Conservation (phyloP, 2,797 vertebrate species). For the Toxotes lorentzi region DNA sequence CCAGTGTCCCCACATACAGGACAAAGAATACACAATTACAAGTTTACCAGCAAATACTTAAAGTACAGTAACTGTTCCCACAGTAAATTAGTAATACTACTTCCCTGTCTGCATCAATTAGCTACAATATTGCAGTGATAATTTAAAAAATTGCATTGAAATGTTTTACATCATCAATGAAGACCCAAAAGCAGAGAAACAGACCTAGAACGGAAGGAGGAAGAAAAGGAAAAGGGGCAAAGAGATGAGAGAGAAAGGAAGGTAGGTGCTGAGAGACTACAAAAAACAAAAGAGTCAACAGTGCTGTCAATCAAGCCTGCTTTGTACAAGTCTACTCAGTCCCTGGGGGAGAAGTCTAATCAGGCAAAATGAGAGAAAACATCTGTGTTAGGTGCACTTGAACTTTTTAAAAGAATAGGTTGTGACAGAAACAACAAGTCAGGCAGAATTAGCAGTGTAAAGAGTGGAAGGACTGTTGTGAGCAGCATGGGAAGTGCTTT, state of each 20-base stretch:
- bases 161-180: background rate
- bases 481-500: background rate
- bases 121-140: background rate
- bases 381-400: slow-evolving; percentile 27
- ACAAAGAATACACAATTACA: background rate
- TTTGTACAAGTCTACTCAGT: slow-evolving; percentile 22
- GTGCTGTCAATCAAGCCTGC: slow-evolving; percentile 31
- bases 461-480: background rate
- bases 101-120: background rate
- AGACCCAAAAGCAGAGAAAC: background rate
- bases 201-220: background rate
- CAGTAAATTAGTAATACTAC: background rate
- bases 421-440: slow-evolving; percentile 14
- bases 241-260: slow-evolving; percentile 20
- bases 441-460: background rate
- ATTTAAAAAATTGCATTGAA: background rate
- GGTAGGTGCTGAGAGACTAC: slow-evolving; percentile 12
- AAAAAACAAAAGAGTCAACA: slow-evolving; percentile 31
- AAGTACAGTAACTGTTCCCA: background rate
- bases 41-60: background rate
- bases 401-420: slow-evolving; percentile 9
- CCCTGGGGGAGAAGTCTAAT: slow-evolving; percentile 44
- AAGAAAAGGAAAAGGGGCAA: background rate
- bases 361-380: slow-evolving; percentile 43
- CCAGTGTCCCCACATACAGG: background rate